Evolutionary conservation across 2,888 invertebrate species (phyloP), one percentile per base, ranked within the genome.

Genomic region (Pterostichus niger): DNA sequence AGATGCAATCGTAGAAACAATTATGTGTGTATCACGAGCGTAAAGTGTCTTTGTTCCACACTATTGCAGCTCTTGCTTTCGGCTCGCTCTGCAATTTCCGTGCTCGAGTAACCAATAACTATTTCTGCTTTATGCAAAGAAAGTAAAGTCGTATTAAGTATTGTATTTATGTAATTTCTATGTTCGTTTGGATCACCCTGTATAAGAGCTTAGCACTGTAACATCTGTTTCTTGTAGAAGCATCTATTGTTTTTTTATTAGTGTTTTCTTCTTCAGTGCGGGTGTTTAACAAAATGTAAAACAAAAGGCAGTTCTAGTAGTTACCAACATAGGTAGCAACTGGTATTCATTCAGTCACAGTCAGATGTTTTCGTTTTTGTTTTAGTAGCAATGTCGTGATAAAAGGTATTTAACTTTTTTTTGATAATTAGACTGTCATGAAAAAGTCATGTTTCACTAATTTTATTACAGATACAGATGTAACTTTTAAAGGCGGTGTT

Each of bases 321-420:
- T 61, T 24, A 11, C 33, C 17, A 24, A 61, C 31, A 33, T n/a
- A 61, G 33, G 31, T 68, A 52, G 76, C 76, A 76, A 76, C 76
- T 76, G 56, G 64, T 64, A 76, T 76, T 76, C 76, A 76, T 17
- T 76, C 49, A 13, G 24, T 13, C 64, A 31, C 68, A 40, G 44
- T 56, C 59, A 44, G 35, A 33, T 56, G 77, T 44, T 77, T 54
- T 40, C 1, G 24, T 40, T 40, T 40, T 40, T 73, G 15, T 73
- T 73, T 73, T 46, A 10, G 44, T 40, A 46, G 46, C 46, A 44
- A 73, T 68, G 68, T 73, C 77, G 77, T 77, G 77, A 77, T 77
- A 77, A 77, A 77, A 56, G 56, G 59, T 77, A 56, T 77, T 77
- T 59, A 77, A 54, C 77, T 56, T 77, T 76, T n/a, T 73, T 59